Evolutionary conservation across 1,140 invertebrate species (phyloP).

Genomic region (Cyphomyrmex costatus): DNA sequence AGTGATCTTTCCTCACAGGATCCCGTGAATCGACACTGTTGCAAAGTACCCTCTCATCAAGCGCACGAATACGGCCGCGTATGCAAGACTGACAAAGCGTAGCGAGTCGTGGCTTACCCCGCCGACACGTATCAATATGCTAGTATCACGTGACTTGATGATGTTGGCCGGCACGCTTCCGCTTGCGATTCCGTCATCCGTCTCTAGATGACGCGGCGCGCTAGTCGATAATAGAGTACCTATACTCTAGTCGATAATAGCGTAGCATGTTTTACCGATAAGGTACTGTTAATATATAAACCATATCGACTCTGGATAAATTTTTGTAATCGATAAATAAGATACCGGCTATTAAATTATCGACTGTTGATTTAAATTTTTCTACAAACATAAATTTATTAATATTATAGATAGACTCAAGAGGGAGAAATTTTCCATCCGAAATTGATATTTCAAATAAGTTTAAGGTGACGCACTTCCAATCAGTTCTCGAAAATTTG

Average conservation of each 20-base stretch:
- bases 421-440: too few species aligned
- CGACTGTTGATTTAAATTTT: too few species aligned
- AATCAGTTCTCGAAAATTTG: too few species aligned
- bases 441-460: too few species aligned
- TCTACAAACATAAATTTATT: too few species aligned
- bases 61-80: conserved; percentile 63
- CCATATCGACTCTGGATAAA: not conserved
- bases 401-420: too few species aligned
- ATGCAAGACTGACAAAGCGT: conserved; percentile 77
- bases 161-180: conserved; percentile 82
- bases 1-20: conserved; percentile 44
- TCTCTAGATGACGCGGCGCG: conserved; percentile 37
- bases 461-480: too few species aligned
- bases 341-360: too few species aligned
- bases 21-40: conserved; percentile 54
- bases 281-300: too few species aligned
- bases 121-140: conserved; percentile 86
- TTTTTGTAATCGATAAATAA: too few species aligned
- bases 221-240: not conserved
- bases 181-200: not conserved
- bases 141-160: conserved; percentile 85
- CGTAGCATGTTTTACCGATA: not conserved
- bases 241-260: not conserved
- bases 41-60: conserved; percentile 39
- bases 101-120: conserved; percentile 81